Base-by-base conservation (phyloP, 2,888 invertebrate species). In the Brachyopa scutellaris region DNA sequence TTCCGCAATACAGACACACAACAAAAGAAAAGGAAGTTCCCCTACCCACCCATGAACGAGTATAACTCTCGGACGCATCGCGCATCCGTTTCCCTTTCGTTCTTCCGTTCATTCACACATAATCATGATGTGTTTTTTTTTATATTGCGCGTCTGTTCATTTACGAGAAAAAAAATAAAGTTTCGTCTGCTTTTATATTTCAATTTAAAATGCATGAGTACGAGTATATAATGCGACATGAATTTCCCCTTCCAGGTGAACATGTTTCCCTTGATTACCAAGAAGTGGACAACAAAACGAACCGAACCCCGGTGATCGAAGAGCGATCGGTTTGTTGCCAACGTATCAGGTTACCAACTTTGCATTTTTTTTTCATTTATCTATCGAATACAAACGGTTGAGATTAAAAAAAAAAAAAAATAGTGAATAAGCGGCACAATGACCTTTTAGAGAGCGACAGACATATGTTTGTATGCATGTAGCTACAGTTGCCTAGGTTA, bases 31-130 rank as follows among this genome's bases (percentile, higher is more conserved):
- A 55, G 66, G 66, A 67, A 67, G 66, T 67, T 42, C n/a, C 26
- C n/a, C 23, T 8, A 19, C 11, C 21, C 17, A 45, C 21, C 17
- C 31, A 47, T 55, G 21, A n/a, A 64, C 29, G 40, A 49, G n/a
- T 40, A 19, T 33, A 69, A 42, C 38, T 55, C 62, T 23, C 23
- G 42, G 69, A 70, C 69, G 76, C 76, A 64, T 74, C 45, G 64
- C 73, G n/a, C n/a, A 77, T 77, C 77, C 77, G 77, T 77, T 77
- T 77, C 77, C 77, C 77, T 77, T 70, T 77, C 62, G 53, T 77
- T 77, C 62, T 62, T 61, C 69, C 53, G 38, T 47, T 69, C 61
- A 62, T 57, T 66, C 33, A 57, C 11, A 59, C 45, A 67, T 38
- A 38, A 49, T 59, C 26, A 45, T 1, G 1, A 11, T 2, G 15